Evolutionary conservation across 2,888 invertebrate species (phyloP).

Genomic region (Drosophila prolongata): DNA sequence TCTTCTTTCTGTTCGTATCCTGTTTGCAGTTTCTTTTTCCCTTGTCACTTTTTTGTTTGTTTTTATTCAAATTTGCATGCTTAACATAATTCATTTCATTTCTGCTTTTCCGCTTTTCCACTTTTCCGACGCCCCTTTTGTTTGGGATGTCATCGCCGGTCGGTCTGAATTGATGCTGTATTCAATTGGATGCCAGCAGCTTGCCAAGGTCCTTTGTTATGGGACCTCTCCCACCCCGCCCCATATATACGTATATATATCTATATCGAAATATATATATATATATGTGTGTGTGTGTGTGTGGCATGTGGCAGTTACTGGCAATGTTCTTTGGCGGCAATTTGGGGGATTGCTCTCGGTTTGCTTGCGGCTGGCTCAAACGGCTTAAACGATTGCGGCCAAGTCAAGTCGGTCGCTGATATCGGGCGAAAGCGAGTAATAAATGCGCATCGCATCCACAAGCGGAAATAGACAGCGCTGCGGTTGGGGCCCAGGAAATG

Average conservation of each 20-base stretch:
- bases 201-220: slow-evolving; percentile 20
- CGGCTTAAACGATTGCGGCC: slow-evolving; percentile 60
- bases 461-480: slow-evolving; percentile 34
- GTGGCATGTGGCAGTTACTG: slow-evolving; percentile 18
- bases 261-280: neutral
- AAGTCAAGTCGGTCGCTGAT: slow-evolving; percentile 24
- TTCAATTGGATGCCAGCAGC: slow-evolving; percentile 26
- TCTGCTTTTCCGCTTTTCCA: slow-evolving; percentile 29
- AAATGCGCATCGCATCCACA: slow-evolving; percentile 31
- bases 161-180: slow-evolving; percentile 31
- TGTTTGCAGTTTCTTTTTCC: slow-evolving; percentile 5
- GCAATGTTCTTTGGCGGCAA: slow-evolving; percentile 28
- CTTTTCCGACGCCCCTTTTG: slow-evolving; percentile 6
- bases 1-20: neutral
- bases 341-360: slow-evolving; percentile 25
- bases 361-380: slow-evolving; percentile 33
- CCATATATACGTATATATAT: neutral
- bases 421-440: slow-evolving; percentile 18
- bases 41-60: slow-evolving; percentile 21
- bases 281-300: neutral
- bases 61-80: slow-evolving; percentile 43
- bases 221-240: neutral
- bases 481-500: slow-evolving; percentile 1
- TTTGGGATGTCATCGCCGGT: slow-evolving; percentile 33
- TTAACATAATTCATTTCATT: slow-evolving; percentile 52